phyloP scores from a whole-genome alignment of 2,888 invertebrate genomes.

The Heliconius cydno region DNA sequence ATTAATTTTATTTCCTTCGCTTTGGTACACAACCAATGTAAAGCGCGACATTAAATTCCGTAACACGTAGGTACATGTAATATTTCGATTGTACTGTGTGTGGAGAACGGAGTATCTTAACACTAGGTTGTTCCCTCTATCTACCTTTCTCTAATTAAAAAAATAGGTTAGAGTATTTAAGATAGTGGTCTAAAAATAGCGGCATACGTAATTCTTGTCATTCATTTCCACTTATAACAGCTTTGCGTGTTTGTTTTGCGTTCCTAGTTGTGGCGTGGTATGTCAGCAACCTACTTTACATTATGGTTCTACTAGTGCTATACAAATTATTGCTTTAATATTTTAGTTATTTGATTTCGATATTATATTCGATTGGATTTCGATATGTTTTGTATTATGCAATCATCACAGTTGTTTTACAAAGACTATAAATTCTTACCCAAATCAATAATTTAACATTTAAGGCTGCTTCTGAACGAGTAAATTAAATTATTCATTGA shows the following conservation, averaged over 20 bases:
- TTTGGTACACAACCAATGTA: too few relatives aligned
- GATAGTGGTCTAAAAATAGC: conserved; percentile 28
- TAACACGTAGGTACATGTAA: too few relatives aligned
- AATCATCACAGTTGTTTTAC: too few relatives aligned
- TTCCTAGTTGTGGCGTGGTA: not conserved
- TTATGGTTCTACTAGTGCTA: not conserved
- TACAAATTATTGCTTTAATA: not conserved
- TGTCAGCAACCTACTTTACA: conserved; percentile 8
- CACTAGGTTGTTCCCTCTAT: not conserved
- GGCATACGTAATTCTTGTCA: conserved; percentile 34
- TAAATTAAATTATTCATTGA: too few relatives aligned
- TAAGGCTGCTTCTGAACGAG: too few relatives aligned
- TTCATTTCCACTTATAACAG: conserved; percentile 33
- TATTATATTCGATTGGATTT: too few relatives aligned
- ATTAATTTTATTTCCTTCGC: not conserved
- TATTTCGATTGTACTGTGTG: not conserved
- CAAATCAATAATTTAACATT: too few relatives aligned
- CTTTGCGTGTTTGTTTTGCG: conserved; percentile 1
- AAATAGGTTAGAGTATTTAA: not conserved
- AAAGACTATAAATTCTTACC: too few relatives aligned
- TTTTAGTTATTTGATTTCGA: not conserved
- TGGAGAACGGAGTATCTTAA: not conserved
- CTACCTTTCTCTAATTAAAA: not conserved
- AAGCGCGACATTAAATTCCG: not conserved
- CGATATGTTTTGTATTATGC: too few relatives aligned